Evolutionary conservation across 2,113 vertebrate species (phyloP).

Genomic region (Salvelinus sp.): DNA sequence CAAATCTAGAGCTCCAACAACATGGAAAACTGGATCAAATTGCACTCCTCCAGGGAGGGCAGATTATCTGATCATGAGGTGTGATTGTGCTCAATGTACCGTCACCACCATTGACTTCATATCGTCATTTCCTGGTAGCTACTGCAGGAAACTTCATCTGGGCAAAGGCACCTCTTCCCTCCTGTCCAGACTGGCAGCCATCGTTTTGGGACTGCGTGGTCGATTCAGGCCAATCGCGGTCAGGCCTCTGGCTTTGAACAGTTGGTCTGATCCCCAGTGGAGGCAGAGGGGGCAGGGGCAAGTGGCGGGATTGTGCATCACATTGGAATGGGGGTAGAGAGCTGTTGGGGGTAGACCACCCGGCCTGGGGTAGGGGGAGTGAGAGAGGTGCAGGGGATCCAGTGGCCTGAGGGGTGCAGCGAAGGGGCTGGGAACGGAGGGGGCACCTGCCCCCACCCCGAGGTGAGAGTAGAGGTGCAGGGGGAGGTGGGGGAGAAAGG

Average conservation of each 20-base stretch:
- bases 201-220: constrained; percentile 39
- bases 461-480: constrained; percentile 63
- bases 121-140: not conserved
- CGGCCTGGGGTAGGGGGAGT: constrained; percentile 47
- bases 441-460: constrained; percentile 22
- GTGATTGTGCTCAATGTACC: constrained; percentile 12
- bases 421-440: constrained; percentile 48
- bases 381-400: constrained; percentile 55
- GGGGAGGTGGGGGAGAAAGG: constrained; percentile 56
- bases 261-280: constrained; percentile 65
- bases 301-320: constrained; percentile 57
- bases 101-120: not conserved
- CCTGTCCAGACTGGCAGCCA: constrained; percentile 38
- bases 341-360: constrained; percentile 41
- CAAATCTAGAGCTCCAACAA: not conserved
- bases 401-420: constrained; percentile 47
- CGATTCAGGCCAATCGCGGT: constrained; percentile 37
- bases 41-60: not conserved
- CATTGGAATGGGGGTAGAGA: constrained; percentile 42
- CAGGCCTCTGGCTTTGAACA: constrained; percentile 55
- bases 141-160: constrained; percentile 13
- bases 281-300: constrained; percentile 68
- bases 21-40: not conserved
- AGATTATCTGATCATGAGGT: not conserved
- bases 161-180: constrained; percentile 54